phyloP scores from a whole-genome alignment of 2,888 invertebrate genomes.

The Sinohyriopsis cumingii region DNA sequence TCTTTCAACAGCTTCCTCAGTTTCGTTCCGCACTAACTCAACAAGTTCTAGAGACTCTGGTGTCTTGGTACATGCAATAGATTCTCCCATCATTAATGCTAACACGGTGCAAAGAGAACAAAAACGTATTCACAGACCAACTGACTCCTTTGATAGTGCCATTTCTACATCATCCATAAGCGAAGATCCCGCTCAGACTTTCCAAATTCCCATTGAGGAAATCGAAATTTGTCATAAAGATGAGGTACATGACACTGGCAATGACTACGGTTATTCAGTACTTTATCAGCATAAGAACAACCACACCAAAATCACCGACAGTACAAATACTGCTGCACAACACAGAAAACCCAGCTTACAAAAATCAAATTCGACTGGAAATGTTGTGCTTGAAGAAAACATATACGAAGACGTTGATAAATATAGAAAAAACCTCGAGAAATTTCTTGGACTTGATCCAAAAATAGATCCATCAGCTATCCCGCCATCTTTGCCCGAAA shows the following conservation, averaged over 20 bases:
- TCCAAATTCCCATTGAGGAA: constrained; percentile 1
- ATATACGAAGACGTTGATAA: constrained; percentile 52
- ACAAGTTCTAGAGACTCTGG: constrained; percentile 52
- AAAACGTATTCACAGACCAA: constrained; percentile 24
- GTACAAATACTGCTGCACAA: neutral
- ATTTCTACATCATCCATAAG: constrained; percentile 42
- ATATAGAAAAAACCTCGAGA: constrained; percentile 38
- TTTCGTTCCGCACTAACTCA: constrained; percentile 36
- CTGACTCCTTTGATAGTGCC: constrained; percentile 56
- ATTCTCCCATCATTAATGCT: neutral
- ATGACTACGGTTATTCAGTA: constrained; percentile 7
- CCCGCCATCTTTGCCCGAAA: constrained; percentile 44
- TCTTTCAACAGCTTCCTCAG: constrained; percentile 26
- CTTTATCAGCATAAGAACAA: constrained; percentile 7
- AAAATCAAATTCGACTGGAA: constrained; percentile 24
- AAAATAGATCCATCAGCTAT: constrained; percentile 33
- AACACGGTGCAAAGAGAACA: constrained; percentile 7
- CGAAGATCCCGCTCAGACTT: neutral
- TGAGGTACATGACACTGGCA: neutral
- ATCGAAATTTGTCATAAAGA: neutral
- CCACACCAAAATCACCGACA: neutral
- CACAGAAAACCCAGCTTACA: constrained; percentile 11
- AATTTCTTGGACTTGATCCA: constrained; percentile 46
- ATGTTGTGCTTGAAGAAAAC: constrained; percentile 30
- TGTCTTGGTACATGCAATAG: constrained; percentile 21